Percentiles rank a stretch among this genome's conserved stretches.
phyloP scores from a whole-genome alignment of 1,140 invertebrate genomes.

The Brachystomella parvula region DNA sequence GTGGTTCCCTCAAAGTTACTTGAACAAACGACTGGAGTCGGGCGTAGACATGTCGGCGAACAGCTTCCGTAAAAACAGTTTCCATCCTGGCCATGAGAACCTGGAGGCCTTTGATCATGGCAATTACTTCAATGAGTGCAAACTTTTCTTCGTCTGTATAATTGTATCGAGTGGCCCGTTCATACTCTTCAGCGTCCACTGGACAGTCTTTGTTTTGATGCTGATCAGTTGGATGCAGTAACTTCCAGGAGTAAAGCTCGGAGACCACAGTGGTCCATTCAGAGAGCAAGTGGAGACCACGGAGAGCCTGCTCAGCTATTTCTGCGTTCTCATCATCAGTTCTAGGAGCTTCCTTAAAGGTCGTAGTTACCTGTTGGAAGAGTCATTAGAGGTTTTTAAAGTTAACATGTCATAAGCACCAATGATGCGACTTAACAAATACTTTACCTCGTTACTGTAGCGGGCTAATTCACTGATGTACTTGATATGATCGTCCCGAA shows the following conservation, averaged over 20 bases:
- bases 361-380: constrained; percentile 58
- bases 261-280: constrained; percentile 97
- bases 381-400: constrained; percentile 3
- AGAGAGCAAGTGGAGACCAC: constrained; percentile 85
- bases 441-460: constrained; percentile 79
- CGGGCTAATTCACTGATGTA: constrained; percentile 94
- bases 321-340: constrained; percentile 89
- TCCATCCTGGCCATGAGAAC: constrained; percentile 96
- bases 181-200: constrained; percentile 96
- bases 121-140: constrained; percentile 95
- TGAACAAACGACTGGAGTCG: constrained; percentile 98
- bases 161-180: constrained; percentile 70
- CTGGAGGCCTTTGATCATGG: constrained; percentile 98
- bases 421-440: neutral
- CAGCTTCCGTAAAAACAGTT: constrained; percentile 93
- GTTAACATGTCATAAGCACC: neutral
- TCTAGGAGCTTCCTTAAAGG: constrained; percentile 77
- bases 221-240: constrained; percentile 95
- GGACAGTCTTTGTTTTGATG: constrained; percentile 94
- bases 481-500: constrained; percentile 92
- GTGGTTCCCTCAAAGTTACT: constrained; percentile 75
- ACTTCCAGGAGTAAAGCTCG: constrained; percentile 96
- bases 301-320: constrained; percentile 80
- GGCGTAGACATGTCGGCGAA: constrained; percentile 87
- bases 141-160: constrained; percentile 97